Conservation (phyloP, 2,888 invertebrate genomes). For the Orthonychiurus folsomi region DNA sequence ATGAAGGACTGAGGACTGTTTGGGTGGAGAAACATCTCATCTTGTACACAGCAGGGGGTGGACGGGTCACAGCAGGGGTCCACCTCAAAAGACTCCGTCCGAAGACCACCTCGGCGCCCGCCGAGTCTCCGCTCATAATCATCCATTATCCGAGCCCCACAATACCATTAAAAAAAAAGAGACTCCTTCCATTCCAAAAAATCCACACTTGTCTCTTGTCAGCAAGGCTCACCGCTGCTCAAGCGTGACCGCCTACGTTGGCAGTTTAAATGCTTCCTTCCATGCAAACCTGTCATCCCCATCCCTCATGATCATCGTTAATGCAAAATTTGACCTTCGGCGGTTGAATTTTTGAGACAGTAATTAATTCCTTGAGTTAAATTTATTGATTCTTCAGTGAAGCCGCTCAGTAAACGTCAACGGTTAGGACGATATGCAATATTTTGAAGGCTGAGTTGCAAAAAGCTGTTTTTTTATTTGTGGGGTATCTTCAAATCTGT, state of each 20-base stretch:
- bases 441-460: too few relatives aligned
- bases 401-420: too few relatives aligned
- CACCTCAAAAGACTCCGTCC: slow-evolving; percentile 28
- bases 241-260: neutral
- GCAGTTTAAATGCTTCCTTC: neutral
- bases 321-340: too few relatives aligned
- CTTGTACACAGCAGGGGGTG: slow-evolving; percentile 30
- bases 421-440: too few relatives aligned
- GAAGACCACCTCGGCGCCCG: slow-evolving; percentile 15
- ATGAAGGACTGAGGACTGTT: slow-evolving; percentile 18
- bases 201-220: slow-evolving; percentile 10
- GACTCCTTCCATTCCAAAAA: neutral
- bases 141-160: neutral
- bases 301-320: too few relatives aligned
- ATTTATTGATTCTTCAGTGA: too few relatives aligned
- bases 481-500: too few relatives aligned
- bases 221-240: neutral
- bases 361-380: too few relatives aligned
- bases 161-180: slow-evolving; percentile 2
- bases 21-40: slow-evolving; percentile 35
- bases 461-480: too few relatives aligned
- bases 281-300: too few relatives aligned
- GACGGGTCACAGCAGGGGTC: slow-evolving; percentile 28
- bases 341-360: too few relatives aligned
- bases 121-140: neutral